These are phyloP conservation scores for Dromius quadrimaculatus DNA, from an alignment of 2,888 invertebrate genomes.

Conservation along the genomic window DNA sequence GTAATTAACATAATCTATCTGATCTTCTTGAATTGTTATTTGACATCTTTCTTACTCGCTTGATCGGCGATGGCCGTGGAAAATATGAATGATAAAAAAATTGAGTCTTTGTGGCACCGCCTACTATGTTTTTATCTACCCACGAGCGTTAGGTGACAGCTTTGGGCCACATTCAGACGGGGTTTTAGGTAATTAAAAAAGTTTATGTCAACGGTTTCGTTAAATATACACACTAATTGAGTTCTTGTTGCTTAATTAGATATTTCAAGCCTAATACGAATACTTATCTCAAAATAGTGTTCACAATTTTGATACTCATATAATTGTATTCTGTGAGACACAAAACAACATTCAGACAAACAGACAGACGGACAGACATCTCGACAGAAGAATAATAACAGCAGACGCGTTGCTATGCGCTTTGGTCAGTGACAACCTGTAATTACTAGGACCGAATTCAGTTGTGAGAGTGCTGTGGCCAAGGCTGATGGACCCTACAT, in stretches of 20 bases:
- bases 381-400: constrained; percentile 48
- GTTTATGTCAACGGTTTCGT: constrained; percentile 42
- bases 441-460: constrained; percentile 58
- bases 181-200: constrained; percentile 42
- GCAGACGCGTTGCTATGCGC: constrained; percentile 57
- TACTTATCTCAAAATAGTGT: too few species aligned
- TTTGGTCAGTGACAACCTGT: constrained; percentile 64
- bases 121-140: constrained; percentile 29
- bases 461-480: constrained; percentile 21
- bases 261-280: constrained; percentile 23
- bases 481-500: neutral
- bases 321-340: too few species aligned
- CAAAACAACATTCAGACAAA: constrained; percentile 28
- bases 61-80: constrained; percentile 31
- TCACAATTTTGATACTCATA: too few species aligned
- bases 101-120: constrained; percentile 34
- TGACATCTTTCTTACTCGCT: constrained; percentile 51
- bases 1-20: constrained; percentile 51
- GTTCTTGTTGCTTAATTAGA: constrained; percentile 33
- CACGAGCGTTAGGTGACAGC: constrained; percentile 39
- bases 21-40: constrained; percentile 51
- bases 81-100: constrained; percentile 39
- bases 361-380: constrained; percentile 56
- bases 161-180: constrained; percentile 28
- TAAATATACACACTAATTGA: constrained; percentile 43